Base-by-base conservation (phyloP, 64 coral and sea anemone species). In the Actinia tenebrosa region DNA sequence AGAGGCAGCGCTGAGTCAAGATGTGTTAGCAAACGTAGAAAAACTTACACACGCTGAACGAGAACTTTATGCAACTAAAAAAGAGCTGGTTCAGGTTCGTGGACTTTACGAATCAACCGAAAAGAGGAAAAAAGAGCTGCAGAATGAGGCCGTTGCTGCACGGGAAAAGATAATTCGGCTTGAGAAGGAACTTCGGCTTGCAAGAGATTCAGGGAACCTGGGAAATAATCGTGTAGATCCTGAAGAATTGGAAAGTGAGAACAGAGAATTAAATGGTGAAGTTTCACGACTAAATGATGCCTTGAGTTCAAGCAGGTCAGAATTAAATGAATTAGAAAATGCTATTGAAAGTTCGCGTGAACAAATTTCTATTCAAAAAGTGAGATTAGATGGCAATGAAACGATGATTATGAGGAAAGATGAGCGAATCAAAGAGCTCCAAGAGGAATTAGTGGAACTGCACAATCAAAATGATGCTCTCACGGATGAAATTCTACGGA, bases 31-130 rank as follows among this genome's bases (percentile, higher is more conserved):
- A 3, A 93, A 91, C 78, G 56, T 96, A 18, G 94, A 93, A 26
- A 96, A 96, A 87, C 92, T 93, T 53, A 93, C 91, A 19, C 88
- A 88, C 60, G 86, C 92, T 6, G 94, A 96, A 80, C 91, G 93
- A 80, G 88, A 90, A 72, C 71, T 96, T 64, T 96, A 93, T 86
- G 46, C 89, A 16, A 56, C 88, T 13, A 90, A 93, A 60, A 96
- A 91, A 86, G 94, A 96, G 61, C 91, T 93, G 7, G 88, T 61
- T 1, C 91, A 96, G 42, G 30, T 93, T 19, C 91, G 88, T 23
- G 94, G 94, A 7, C 90, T 88, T 88, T 90, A 90, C 69, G 85
- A 96, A 42, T 90, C 88, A 69, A 93, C 72, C 23, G 88, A 96
- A 61, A 89, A 85, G 66, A 87, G 84, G 30, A 92, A 78, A 82